Base-by-base conservation (phyloP, 2,888 invertebrate genomes). In the Dichetophora obliterata region DNA sequence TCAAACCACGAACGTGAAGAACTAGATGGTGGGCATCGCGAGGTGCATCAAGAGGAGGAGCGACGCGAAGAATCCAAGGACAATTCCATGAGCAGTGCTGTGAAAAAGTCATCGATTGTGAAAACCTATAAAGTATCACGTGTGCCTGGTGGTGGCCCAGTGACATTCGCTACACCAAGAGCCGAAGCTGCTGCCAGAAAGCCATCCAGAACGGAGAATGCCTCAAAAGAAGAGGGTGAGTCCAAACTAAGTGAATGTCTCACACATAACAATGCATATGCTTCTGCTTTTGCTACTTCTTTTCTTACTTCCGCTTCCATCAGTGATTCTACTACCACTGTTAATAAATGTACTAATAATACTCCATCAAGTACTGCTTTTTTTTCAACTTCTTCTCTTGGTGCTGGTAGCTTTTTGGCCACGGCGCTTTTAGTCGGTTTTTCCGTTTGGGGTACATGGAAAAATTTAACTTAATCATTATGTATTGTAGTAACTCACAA, bases 211-310 rank as follows among this genome's bases (percentile, higher is more conserved):
- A 54, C 69, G 43, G 73, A 75, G 54, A 59, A 77, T 34, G 57
- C 68, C 71, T 37, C 34, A 57, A 83, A 85, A 78, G 90, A 90
- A 80, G 90, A 91, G 83, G 91, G 91, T 89, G 91, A 91, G 90
- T 91, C 88, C 75, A 84, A 80, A 84, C 80, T 78, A 78, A 78
- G 65, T 75, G 68, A 75, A 66, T 50, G 65, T 78, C 68, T 73
- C 77, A 63, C 54, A 37, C 69, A 70, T 76, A 37, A 54, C 66
- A 65, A 75, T 75, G 48, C 72, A 78, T 76, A 68, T 59, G 78
- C 78, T 78, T 76, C 80, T 75, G 84, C 84, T 84, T 84, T 80
- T 81, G 82, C 81, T 81, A 82, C 83, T 82, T 82, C 81, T 82
- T 77, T 79, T 80, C 70, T 81, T 82, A 81, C 59, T 57, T 19